Evolutionary conservation across 1,140 invertebrate species (phyloP).

Genomic region (Tetramorium simillimum): DNA sequence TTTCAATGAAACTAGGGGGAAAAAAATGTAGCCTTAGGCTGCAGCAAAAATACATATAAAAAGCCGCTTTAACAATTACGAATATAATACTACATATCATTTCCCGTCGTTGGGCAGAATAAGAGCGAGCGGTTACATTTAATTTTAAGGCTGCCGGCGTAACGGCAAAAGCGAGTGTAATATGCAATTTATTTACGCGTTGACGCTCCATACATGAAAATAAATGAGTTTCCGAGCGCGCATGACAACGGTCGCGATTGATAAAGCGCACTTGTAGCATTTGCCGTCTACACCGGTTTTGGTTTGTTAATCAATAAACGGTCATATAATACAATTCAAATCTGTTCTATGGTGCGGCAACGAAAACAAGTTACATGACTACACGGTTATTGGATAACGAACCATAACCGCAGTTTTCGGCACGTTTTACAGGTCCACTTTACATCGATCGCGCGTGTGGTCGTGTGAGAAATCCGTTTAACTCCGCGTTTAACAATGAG

Average conservation of each 20-base stretch:
- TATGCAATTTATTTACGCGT: conserved; percentile 40
- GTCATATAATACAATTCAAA: conserved; percentile 43
- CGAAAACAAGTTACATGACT: conserved; percentile 48
- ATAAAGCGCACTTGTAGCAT: conserved; percentile 49
- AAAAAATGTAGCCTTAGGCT: neutral
- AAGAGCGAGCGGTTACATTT: conserved; percentile 24
- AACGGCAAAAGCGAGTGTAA: conserved; percentile 40
- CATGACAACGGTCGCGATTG: conserved; percentile 40
- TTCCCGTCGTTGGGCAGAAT: neutral
- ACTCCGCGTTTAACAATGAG: neutral
- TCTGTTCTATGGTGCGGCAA: conserved; percentile 19
- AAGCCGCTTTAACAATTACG: neutral
- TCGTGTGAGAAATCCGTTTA: conserved; percentile 40
- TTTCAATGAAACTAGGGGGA: conserved; percentile 24
- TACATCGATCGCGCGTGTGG: conserved; percentile 9
- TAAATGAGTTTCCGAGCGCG: conserved; percentile 45
- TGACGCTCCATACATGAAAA: neutral
- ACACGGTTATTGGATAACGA: conserved; percentile 54
- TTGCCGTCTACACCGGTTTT: conserved; percentile 34
- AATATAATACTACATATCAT: neutral
- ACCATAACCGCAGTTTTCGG: conserved; percentile 44
- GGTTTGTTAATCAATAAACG: conserved; percentile 57
- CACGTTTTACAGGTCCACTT: conserved; percentile 20
- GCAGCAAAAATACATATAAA: conserved; percentile 1
- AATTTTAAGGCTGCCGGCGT: conserved; percentile 37